phyloP scores from a whole-genome alignment of 2,888 invertebrate genomes.

The Agriotes lineatus region DNA sequence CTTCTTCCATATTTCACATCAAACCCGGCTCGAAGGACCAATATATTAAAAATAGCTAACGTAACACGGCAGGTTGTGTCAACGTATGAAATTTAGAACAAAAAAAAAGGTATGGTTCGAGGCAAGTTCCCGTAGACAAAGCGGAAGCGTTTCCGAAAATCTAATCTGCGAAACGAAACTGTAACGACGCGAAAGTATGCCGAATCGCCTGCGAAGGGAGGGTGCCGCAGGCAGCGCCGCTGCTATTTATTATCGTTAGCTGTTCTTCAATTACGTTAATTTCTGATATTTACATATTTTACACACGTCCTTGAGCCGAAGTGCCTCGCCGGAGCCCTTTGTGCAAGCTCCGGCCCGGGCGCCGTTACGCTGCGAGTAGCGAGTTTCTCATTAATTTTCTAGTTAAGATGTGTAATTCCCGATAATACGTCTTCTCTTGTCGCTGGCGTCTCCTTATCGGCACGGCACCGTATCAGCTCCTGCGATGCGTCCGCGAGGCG shows the following conservation, averaged over 20 bases:
- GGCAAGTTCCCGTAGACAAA: too few species aligned
- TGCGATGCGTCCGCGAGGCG: conserved; percentile 13
- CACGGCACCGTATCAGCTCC: neutral
- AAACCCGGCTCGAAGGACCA: too few species aligned
- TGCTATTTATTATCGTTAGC: conserved; percentile 2
- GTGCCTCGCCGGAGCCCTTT: conserved; percentile 3
- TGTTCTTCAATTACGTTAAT: conserved; percentile 1
- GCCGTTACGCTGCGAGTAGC: conserved; percentile 12
- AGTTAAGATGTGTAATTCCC: conserved; percentile 32
- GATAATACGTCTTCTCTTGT: conserved; percentile 33
- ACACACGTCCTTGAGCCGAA: neutral
- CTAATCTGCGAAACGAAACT: too few species aligned
- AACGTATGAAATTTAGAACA: too few species aligned
- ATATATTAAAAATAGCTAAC: too few species aligned
- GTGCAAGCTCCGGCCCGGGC: conserved; percentile 11
- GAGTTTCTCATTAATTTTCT: conserved; percentile 36
- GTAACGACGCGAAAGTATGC: too few species aligned
- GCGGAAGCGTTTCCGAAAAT: too few species aligned
- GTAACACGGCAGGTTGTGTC: too few species aligned
- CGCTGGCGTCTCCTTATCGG: conserved; percentile 25
- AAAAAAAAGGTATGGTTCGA: too few species aligned
- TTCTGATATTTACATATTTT: conserved; percentile 7
- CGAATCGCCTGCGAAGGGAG: too few species aligned
- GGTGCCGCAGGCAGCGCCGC: neutral
- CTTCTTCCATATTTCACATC: too few species aligned